Evolutionary conservation across 2,888 invertebrate species (phyloP).

Genomic region (Cybosia mesomella): DNA sequence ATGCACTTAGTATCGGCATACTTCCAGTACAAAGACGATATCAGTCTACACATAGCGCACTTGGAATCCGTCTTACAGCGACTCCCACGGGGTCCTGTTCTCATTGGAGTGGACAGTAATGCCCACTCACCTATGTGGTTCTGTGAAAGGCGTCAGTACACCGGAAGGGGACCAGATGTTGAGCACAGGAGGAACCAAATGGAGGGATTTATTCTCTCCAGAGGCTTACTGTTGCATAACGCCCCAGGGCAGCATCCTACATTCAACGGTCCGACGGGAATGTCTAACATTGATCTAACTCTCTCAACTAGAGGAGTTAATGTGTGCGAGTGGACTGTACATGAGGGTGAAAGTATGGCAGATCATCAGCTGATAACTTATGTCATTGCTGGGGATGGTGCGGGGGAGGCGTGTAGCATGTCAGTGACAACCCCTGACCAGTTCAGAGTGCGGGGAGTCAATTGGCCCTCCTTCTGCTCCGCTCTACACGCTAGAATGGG

Average conservation of each 20-base stretch:
- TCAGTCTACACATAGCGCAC: not conserved
- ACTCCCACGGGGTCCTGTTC: not conserved
- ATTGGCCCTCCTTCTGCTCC: not conserved
- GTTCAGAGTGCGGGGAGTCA: not conserved
- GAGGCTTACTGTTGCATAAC: not conserved
- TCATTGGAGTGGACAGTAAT: constrained; percentile 1
- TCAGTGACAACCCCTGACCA: not conserved
- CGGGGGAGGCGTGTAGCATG: not conserved
- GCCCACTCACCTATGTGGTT: constrained; percentile 12
- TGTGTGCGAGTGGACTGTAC: constrained; percentile 33
- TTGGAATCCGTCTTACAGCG: not conserved
- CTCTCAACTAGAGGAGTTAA: constrained; percentile 26
- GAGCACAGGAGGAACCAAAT: not conserved
- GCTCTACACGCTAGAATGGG: constrained; percentile 1
- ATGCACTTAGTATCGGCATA: not conserved
- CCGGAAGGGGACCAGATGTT: not conserved
- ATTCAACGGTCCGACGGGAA: constrained; percentile 31
- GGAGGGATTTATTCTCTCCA: not conserved
- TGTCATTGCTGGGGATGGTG: not conserved
- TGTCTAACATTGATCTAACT: constrained; percentile 49
- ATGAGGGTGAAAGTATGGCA: constrained; percentile 13
- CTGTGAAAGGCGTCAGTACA: not conserved
- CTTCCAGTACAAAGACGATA: not conserved
- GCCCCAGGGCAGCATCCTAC: constrained; percentile 20
- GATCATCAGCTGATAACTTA: not conserved